Evolutionary conservation across 2,113 vertebrate species (phyloP).

Genomic region (Centropus unirufus): DNA sequence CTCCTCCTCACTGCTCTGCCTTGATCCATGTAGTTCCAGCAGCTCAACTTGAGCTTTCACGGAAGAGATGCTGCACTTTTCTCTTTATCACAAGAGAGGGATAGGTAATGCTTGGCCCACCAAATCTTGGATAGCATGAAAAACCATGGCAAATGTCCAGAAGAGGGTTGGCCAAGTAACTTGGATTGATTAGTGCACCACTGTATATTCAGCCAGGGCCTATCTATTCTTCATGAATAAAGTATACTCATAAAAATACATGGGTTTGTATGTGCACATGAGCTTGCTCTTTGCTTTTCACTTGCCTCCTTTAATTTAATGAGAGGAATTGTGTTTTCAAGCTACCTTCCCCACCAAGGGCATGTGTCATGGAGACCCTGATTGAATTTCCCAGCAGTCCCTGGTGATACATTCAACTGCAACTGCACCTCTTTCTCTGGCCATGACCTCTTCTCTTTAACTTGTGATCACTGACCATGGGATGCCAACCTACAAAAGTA

Average conservation of each 20-base stretch:
- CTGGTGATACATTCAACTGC: neutral
- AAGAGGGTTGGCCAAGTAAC: neutral
- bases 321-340: neutral
- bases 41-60: neutral
- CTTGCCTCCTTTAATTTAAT: neutral
- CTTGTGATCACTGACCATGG: neutral
- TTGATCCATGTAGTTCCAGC: neutral
- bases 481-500: neutral
- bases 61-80: neutral
- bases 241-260: neutral
- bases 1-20: neutral
- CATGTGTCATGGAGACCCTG: neutral
- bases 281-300: neutral
- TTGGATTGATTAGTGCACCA: neutral
- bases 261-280: neutral
- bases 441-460: neutral
- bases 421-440: neutral
- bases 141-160: neutral
- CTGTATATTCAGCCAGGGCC: accelerated
- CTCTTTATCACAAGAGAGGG: neutral
- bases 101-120: neutral
- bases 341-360: neutral
- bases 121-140: neutral
- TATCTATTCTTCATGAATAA: neutral
- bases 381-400: neutral